Conservation (phyloP, 2,888 invertebrate genomes). For the Synergus laeviventris region DNA sequence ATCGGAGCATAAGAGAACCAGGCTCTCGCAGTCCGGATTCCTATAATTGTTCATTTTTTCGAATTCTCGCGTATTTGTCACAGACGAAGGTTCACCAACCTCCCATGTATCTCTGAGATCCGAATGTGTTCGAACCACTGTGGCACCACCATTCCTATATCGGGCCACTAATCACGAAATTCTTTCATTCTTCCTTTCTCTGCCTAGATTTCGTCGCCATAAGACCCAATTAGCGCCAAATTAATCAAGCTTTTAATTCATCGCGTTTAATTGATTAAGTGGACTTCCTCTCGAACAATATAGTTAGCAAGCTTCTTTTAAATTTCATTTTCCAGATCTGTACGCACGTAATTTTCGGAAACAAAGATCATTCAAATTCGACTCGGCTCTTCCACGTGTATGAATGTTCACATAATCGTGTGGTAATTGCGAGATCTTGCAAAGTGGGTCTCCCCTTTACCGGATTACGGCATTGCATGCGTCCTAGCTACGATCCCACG, state of each 20-base stretch:
- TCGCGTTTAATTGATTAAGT: neutral
- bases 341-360: too few species aligned
- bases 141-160: slow-evolving; percentile 20
- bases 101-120: slow-evolving; percentile 28
- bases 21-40: slow-evolving; percentile 66
- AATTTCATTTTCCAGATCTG: too few species aligned
- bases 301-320: too few species aligned
- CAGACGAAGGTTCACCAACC: slow-evolving; percentile 61
- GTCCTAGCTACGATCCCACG: slow-evolving; percentile 43
- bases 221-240: slow-evolving; percentile 16
- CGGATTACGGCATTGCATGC: slow-evolving; percentile 42
- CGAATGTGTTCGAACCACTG: slow-evolving; percentile 14
- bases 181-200: neutral
- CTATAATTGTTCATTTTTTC: slow-evolving; percentile 75
- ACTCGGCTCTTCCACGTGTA: too few species aligned
- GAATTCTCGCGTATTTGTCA: slow-evolving; percentile 72
- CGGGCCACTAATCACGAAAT: slow-evolving; percentile 22
- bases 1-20: slow-evolving; percentile 52
- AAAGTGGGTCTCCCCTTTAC: slow-evolving; percentile 38
- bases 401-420: neutral
- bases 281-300: too few species aligned
- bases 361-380: too few species aligned
- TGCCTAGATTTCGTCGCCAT: slow-evolving; percentile 2
- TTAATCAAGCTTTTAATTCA: neutral
- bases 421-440: slow-evolving; percentile 25